Evolutionary conservation across 2,888 invertebrate genomes (phyloP), one percentile per base, ranked within the genome.

Genomic region (Meghimatium bilineatum): DNA sequence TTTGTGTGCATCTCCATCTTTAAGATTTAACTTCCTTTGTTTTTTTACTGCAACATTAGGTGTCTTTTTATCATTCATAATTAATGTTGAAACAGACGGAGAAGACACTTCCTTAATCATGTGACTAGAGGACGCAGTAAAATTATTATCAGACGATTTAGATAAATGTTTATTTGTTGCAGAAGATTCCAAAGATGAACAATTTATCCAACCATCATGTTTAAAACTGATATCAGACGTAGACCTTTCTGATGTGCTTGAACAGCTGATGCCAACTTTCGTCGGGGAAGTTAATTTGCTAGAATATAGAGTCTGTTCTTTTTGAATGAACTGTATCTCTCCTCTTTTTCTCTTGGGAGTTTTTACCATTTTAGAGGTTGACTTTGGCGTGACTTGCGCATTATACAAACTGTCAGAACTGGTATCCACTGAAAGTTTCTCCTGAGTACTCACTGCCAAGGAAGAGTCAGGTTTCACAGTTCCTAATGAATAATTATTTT

Each of bases 301-400:
- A 44, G 32, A 17, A 23, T 52, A 20, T 49, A 8, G n/a, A 8
- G 23, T 0, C 29, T 49, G 12, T 52, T 20, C 52, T 52, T 26
- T 17, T 52, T 74, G 29, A 10, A 44, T 52, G 0, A 52, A 10
- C 74, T 14, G 49, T 52, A 52, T 44, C 26, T 38, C n/a, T 44
- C n/a, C n/a, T 52, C 74, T 52, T 56, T 34, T 52, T 74, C 32
- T 52, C 20, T 17, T 56, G 32, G 74, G 74, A 74, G 74, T 74
- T 32, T 34, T 23, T 20, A 29, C 3, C 32, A 52, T 56, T 32
- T 52, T 52, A 17, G 32, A 20, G 52, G 29, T 52, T 74, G 72
- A 72, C 29, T 8, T 14, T 44, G 72, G 2, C 0, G 38, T 72
- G 29, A 29, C 29, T 14, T 14, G 32, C 32, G 20, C 32, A 32